Conservation (phyloP, 2,797 vertebrate genomes). For the Tangara arthus region DNA sequence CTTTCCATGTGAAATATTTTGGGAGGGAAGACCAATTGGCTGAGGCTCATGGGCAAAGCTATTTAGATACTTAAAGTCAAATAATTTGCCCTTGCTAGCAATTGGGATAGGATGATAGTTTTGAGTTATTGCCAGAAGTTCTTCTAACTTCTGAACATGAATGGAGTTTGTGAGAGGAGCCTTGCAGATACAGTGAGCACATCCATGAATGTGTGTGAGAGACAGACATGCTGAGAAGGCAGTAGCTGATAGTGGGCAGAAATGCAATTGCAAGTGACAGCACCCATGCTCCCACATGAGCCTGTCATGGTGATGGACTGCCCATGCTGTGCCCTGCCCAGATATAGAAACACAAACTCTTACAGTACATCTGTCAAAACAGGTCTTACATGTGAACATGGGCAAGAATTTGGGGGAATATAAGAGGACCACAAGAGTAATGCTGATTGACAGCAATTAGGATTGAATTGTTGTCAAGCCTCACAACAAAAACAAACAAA, state of each 20-base stretch:
- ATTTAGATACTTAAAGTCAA: neutral
- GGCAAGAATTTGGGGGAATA: neutral
- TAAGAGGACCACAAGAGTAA: neutral
- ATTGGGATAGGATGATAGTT: neutral
- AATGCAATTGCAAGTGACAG: neutral
- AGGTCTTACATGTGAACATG: accelerated
- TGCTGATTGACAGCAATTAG: too few relatives aligned
- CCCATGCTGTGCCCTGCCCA: neutral
- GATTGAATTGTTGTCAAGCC: neutral
- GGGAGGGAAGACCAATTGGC: neutral
- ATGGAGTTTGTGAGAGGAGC: neutral
- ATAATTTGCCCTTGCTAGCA: neutral
- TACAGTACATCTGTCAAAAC: neutral
- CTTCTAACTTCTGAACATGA: neutral
- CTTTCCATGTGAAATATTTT: neutral
- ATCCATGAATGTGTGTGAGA: neutral
- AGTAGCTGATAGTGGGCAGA: neutral
- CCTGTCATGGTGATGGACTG: neutral
- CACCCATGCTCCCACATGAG: accelerated
- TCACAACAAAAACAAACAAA: neutral
- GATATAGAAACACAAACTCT: neutral
- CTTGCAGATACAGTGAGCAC: neutral
- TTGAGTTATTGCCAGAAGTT: neutral
- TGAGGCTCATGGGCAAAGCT: neutral
- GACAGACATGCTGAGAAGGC: neutral